A percentile compares a stretch with the other conserved stretches of the same genome.
Conservation (phyloP, 2,888 invertebrate species). For the Orchesella flavescens region DNA sequence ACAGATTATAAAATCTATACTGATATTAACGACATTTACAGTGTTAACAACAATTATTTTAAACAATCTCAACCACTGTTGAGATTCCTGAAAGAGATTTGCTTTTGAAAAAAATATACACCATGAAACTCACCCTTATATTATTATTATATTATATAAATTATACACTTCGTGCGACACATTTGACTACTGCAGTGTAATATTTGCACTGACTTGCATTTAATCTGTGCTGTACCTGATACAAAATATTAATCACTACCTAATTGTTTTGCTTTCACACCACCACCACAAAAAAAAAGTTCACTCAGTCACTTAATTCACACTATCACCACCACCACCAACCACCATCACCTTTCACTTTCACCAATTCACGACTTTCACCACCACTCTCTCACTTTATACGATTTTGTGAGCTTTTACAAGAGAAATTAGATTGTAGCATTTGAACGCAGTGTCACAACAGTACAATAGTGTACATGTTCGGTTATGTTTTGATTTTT, state of each 20-base stretch:
- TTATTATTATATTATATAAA: too few relatives aligned
- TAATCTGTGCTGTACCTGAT: slow-evolving; percentile 6
- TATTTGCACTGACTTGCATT: slow-evolving; percentile 16
- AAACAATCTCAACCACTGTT: too few relatives aligned
- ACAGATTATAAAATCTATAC: too few relatives aligned
- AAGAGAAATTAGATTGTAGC: not conserved
- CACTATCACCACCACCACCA: slow-evolving; percentile 34
- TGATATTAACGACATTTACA: too few relatives aligned
- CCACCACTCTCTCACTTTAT: slow-evolving; percentile 39
- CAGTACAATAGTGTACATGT: too few relatives aligned
- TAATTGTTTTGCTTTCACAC: slow-evolving; percentile 26
- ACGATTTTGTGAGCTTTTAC: slow-evolving; percentile 30
- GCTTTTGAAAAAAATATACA: too few relatives aligned
- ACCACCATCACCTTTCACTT: slow-evolving; percentile 38
- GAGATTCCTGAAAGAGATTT: too few relatives aligned
- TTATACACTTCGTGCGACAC: too few relatives aligned
- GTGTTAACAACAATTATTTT: too few relatives aligned
- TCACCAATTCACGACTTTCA: slow-evolving; percentile 25
- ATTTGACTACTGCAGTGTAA: not conserved
- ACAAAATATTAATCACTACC: not conserved
- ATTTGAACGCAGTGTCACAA: not conserved
- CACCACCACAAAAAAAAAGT: not conserved
- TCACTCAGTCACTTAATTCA: slow-evolving; percentile 35
- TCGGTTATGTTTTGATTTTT: too few relatives aligned
- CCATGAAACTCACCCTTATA: too few relatives aligned